Evolutionary conservation across 2,113 vertebrate genomes (phyloP).

Genomic region (Channa argus): DNA sequence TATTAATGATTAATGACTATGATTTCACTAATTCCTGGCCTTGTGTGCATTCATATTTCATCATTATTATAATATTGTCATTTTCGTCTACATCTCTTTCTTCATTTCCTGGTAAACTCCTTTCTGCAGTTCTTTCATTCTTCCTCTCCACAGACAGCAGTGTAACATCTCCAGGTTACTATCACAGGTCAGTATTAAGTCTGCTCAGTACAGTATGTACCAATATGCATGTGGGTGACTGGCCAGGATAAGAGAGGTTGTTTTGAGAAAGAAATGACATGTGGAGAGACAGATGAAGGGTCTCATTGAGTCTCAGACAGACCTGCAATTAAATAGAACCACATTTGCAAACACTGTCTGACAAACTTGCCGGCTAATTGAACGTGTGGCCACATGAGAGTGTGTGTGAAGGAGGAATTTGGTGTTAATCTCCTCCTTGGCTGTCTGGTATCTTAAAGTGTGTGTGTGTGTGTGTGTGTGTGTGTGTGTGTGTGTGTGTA

Average conservation of each 20-base stretch:
- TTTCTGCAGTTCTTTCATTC: neutral
- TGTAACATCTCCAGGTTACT: constrained; percentile 10
- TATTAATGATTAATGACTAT: neutral
- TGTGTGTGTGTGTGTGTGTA: constrained; percentile 15
- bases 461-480: constrained; percentile 36
- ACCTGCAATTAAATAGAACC: constrained; percentile 74
- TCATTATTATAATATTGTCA: neutral
- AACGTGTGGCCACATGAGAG: constrained; percentile 39
- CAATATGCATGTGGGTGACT: neutral
- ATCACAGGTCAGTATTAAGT: constrained; percentile 34
- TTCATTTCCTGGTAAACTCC: neutral
- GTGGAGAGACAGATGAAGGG: constrained; percentile 59
- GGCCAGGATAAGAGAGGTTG: constrained; percentile 44
- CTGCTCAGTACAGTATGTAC: constrained; percentile 8
- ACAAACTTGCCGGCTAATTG: constrained; percentile 68
- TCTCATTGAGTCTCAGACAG: constrained; percentile 74
- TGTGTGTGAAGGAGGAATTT: constrained; percentile 53
- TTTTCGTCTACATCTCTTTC: neutral
- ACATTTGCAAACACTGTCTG: constrained; percentile 71
- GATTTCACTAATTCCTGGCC: neutral
- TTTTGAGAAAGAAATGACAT: constrained; percentile 55
- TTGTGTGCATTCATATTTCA: neutral
- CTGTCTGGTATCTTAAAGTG: constrained; percentile 45
- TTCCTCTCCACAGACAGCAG: neutral
- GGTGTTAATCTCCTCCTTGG: constrained; percentile 70